Evolutionary conservation across 1,140 invertebrate species (phyloP).

Genomic region (Temnothorax longispinosus): DNA sequence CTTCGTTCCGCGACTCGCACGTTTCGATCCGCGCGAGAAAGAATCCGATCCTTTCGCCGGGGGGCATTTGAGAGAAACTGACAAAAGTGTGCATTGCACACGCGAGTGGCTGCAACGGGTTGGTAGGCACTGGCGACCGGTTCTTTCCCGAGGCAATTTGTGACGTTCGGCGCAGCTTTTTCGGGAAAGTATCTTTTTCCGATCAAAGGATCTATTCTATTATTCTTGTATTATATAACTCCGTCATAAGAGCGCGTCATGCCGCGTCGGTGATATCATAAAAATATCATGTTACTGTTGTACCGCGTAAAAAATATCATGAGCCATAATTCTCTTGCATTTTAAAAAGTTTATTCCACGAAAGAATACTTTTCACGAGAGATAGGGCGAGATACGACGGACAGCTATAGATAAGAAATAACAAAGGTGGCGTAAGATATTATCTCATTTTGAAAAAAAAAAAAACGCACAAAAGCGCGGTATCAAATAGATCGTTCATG

Average conservation of each 20-base stretch:
- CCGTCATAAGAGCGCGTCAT: neutral
- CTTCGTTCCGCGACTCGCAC: conserved; percentile 4
- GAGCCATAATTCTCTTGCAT: conserved; percentile 9
- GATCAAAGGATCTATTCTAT: conserved; percentile 22
- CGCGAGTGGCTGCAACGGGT: neutral
- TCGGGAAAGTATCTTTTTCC: conserved; percentile 21
- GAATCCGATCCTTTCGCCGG: conserved; percentile 44
- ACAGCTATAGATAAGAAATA: conserved; percentile 8
- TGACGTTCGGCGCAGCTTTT: conserved; percentile 4
- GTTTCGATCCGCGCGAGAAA: conserved; percentile 38
- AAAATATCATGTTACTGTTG: conserved; percentile 23
- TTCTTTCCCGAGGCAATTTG: conserved; percentile 8
- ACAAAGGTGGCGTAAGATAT: neutral
- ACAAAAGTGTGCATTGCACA: conserved; percentile 47
- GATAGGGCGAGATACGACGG: neutral
- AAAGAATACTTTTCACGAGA: neutral
- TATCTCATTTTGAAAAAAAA: neutral
- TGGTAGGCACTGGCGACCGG: neutral
- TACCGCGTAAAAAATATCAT: conserved; percentile 11
- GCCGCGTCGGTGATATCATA: neutral
- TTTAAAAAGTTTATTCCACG: neutral
- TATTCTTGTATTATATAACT: conserved; percentile 4
- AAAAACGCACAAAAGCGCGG: neutral
- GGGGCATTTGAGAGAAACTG: conserved; percentile 25
- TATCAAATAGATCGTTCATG: neutral